These are phyloP conservation scores for Danio kyathit DNA, from an alignment of 2,797 vertebrate genomes.

Conservation along the genomic window DNA sequence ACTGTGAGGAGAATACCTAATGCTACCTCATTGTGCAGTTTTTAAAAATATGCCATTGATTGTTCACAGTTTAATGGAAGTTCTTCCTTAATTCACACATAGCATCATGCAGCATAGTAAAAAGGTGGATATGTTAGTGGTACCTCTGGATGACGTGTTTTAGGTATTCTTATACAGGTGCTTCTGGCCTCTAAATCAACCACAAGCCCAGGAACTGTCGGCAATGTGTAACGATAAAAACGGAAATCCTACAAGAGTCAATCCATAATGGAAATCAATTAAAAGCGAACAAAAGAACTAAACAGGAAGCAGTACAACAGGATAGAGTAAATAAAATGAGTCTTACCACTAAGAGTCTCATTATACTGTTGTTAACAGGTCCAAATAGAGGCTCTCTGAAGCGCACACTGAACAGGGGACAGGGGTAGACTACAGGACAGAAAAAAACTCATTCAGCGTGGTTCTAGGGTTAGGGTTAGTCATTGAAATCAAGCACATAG, in stretches of 20 bases:
- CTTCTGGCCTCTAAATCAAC: conserved; percentile 96
- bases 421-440: conserved; percentile 89
- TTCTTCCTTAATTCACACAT: no score
- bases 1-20: no score
- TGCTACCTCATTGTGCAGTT: no score
- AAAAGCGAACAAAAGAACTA: not conserved
- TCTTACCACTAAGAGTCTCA: conserved; percentile 98
- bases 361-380: conserved; percentile 97
- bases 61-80: no score
- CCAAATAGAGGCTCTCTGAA: conserved; percentile 96
- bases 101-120: no score
- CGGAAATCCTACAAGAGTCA: conserved; percentile 89
- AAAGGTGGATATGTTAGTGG: not conserved
- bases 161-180: conserved; percentile 97
- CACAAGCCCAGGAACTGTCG: conserved; percentile 92
- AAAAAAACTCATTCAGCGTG: not conserved
- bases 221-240: conserved; percentile 97
- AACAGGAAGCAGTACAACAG: not conserved
- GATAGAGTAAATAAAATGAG: not conserved
- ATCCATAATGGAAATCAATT: conserved; percentile 11
- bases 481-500: not conserved
- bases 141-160: conserved; percentile 94
- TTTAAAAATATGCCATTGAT: no score
- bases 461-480: not conserved
- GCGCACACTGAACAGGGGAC: conserved; percentile 96